A percentile compares a stretch with the other conserved stretches of the same genome.
Evolutionary conservation across 2,888 invertebrate genomes (phyloP).

Genomic region (Tanytarsus gracilentus): DNA sequence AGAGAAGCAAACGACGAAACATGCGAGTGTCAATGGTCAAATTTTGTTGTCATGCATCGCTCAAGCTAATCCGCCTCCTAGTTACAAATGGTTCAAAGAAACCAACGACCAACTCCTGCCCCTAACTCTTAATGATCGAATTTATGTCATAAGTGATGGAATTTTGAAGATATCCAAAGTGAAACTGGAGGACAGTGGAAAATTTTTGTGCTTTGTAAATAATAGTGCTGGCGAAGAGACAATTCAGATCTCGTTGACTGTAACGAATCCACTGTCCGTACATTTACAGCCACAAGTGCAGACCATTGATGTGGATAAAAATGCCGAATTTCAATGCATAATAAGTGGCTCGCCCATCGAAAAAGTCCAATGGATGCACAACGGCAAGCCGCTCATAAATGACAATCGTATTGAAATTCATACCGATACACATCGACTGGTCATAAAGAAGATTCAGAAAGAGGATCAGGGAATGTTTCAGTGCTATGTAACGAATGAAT

Average conservation of each 20-base stretch:
- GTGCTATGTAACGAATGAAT: constrained; percentile 76
- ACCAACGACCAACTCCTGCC: constrained; percentile 60
- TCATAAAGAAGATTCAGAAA: constrained; percentile 59
- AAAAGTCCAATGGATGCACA: constrained; percentile 70
- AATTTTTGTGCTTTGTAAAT: constrained; percentile 83
- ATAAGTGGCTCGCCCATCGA: constrained; percentile 78
- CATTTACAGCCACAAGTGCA: constrained; percentile 68
- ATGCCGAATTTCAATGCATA: constrained; percentile 79
- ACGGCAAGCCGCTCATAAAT: constrained; percentile 55
- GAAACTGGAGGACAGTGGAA: constrained; percentile 69
- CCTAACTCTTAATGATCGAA: constrained; percentile 55
- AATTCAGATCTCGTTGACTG: constrained; percentile 64
- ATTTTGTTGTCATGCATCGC: constrained; percentile 69
- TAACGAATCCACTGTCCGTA: constrained; percentile 74
- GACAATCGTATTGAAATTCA: constrained; percentile 50
- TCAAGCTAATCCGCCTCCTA: constrained; percentile 57
- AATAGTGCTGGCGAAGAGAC: constrained; percentile 80
- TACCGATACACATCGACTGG: constrained; percentile 46
- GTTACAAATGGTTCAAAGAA: constrained; percentile 63
- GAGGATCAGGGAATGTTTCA: constrained; percentile 88
- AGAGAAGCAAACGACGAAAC: constrained; percentile 59
- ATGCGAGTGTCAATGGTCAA: constrained; percentile 61
- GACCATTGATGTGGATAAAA: constrained; percentile 74
- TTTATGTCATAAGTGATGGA: constrained; percentile 53
- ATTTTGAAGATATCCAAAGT: constrained; percentile 58